These are phyloP conservation scores for Sebastes fasciatus DNA, from an alignment of 2,113 vertebrate species.

Conservation along the genomic window DNA sequence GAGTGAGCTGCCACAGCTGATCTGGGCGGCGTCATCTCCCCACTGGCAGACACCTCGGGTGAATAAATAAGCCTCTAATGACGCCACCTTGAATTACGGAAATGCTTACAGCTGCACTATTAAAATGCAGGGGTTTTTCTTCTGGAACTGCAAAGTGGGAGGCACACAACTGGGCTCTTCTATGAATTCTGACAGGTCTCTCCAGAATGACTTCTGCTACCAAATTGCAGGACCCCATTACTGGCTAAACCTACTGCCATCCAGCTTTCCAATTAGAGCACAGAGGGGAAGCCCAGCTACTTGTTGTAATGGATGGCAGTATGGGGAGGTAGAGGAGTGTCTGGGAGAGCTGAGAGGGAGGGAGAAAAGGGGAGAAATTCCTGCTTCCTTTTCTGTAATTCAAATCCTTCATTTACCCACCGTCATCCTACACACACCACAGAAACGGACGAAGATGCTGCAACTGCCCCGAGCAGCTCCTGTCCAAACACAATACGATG, in stretches of 20 bases:
- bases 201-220: conserved; percentile 71
- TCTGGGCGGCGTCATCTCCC: conserved; percentile 68
- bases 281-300: conserved; percentile 56
- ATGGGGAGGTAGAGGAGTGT: conserved; percentile 21
- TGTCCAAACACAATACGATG: conserved; percentile 29
- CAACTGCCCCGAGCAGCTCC: neutral
- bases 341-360: conserved; percentile 16
- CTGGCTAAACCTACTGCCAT: conserved; percentile 78
- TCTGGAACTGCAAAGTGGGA: conserved; percentile 48
- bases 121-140: conserved; percentile 75
- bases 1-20: conserved; percentile 77
- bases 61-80: conserved; percentile 84
- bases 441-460: conserved; percentile 12
- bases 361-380: conserved; percentile 25
- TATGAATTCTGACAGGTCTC: conserved; percentile 76
- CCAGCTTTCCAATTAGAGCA: conserved; percentile 82
- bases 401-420: conserved; percentile 12
- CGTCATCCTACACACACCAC: neutral
- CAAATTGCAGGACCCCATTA: conserved; percentile 81
- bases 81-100: conserved; percentile 80
- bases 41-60: conserved; percentile 60
- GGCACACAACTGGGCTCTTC: conserved; percentile 48
- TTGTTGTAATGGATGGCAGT: conserved; percentile 66
- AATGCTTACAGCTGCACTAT: conserved; percentile 81
- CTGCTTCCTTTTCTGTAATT: conserved; percentile 38